Base-by-base conservation (phyloP, 2,797 vertebrate species). In the Tokudaia tokunoshimensis region DNA sequence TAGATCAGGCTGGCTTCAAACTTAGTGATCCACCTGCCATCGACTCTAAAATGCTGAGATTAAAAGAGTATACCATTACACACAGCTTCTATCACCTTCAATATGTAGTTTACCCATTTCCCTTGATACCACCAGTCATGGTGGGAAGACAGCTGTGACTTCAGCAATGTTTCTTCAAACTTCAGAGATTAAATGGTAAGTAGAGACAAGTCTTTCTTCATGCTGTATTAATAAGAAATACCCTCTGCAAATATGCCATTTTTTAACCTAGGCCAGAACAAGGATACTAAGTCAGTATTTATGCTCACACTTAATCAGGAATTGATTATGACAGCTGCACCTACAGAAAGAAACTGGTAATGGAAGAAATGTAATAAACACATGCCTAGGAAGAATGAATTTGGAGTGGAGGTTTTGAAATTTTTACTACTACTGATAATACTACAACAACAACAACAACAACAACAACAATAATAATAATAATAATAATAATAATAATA, bases 71-170 rank as follows among this genome's bases (percentile, higher is more conserved):
- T 15, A 17, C 12, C n/a, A 31, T 26, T 2, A 44, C 37, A 29
- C 57, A 9, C 1, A 83, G 14, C 8, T 44, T 41, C 37, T 61
- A 44, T 14, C 1, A 65, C n/a, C 72, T 94, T 19, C 29, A 4
- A 7, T 6, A 72, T 55, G 59, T 93, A 13, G 4, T 3, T 41
- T 59, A 20, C 4, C 9, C 1, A n/a, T 57, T 75, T 41, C 4
- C 1, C 52, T 2, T 24, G 9, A 19, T 44, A 29, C 8, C 5
- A 12, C 2, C 50, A 44, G 29, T 67, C 4, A 8, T 3, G 4
- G 19, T 41, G 19, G 4, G 8, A 81, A 94, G 76, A 61, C 6
- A 84, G 1, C 12, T 1, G 13, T 24, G 34, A 8, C 50, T 55
- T 81, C 55, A 55, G 55, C 55, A 55, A 55, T 55, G 55, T 55